These are phyloP conservation scores for Paramormyrops hopkinsi DNA, from an alignment of 2,797 vertebrate species.

Conservation along the genomic window DNA sequence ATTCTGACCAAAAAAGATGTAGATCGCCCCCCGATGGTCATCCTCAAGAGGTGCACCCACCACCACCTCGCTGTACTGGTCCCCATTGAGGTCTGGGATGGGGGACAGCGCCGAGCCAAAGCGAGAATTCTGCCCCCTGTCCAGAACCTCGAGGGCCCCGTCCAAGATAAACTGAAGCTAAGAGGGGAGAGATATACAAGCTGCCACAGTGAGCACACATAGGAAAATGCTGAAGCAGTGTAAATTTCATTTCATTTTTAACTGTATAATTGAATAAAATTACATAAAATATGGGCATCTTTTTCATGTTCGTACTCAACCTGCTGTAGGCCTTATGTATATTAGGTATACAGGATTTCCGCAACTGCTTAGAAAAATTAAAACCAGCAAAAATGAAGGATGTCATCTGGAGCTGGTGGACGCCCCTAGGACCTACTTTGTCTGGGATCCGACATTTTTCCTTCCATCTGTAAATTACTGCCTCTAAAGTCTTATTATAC, in stretches of 20 bases:
- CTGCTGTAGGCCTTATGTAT: not conserved
- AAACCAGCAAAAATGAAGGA: not conserved
- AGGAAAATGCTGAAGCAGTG: not conserved
- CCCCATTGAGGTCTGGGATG: conserved; percentile 86
- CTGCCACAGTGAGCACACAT: too few relatives aligned
- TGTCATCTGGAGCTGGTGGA: not conserved
- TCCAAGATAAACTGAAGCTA: conserved; percentile 75
- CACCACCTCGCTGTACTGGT: conserved; percentile 83
- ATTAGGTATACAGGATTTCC: not conserved
- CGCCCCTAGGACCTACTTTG: not conserved
- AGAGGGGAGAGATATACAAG: conserved; percentile 11
- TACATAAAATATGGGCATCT: not conserved
- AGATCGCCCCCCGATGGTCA: conserved; percentile 80
- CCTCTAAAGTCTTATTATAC: not conserved
- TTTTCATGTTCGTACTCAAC: not conserved
- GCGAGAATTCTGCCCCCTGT: conserved; percentile 83
- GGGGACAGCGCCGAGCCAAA: conserved; percentile 86
- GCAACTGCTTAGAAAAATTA: not conserved
- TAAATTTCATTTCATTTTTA: not conserved
- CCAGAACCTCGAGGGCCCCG: conserved; percentile 72
- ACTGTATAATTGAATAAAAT: not conserved
- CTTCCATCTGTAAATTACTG: not conserved
- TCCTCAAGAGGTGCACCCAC: conserved; percentile 89
- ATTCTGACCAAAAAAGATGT: conserved; percentile 77
- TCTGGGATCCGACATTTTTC: not conserved